Conservation (phyloP, 2,888 invertebrate species). For the Oscheius sp. region DNA sequence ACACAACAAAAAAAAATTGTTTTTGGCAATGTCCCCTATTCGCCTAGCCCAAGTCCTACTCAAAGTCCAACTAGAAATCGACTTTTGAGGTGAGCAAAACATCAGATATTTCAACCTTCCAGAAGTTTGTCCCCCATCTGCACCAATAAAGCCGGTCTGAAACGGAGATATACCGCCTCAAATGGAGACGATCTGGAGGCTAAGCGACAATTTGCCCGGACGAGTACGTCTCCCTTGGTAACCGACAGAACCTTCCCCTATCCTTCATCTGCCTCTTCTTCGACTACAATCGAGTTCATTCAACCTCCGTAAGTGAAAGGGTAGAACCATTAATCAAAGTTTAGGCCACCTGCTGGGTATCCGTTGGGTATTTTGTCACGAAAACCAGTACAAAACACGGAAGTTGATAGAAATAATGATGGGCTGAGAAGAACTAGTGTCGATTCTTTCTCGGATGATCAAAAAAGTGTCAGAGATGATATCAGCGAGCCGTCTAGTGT, state of each 20-base stretch:
- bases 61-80: conserved; percentile 44
- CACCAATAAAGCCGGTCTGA: conserved; percentile 6
- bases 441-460: conserved; percentile 31
- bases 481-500: conserved; percentile 31
- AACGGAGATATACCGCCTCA: conserved; percentile 22
- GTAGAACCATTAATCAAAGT: neutral
- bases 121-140: conserved; percentile 31
- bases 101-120: neutral
- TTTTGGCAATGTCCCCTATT: conserved; percentile 67
- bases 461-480: conserved; percentile 29
- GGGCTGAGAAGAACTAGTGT: conserved; percentile 16
- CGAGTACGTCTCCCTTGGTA: conserved; percentile 48
- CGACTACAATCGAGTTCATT: conserved; percentile 3
- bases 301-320: conserved; percentile 29
- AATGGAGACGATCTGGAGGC: conserved; percentile 23
- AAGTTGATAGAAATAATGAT: neutral
- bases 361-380: conserved; percentile 4
- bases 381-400: neutral
- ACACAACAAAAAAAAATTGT: conserved; percentile 69
- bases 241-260: conserved; percentile 48
- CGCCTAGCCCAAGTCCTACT: conserved; percentile 56
- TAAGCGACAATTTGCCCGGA: conserved; percentile 16
- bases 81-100: conserved; percentile 30
- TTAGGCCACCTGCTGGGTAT: neutral
- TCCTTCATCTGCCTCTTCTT: conserved; percentile 27